Percentiles rank a stretch among this genome's conserved stretches.
Conservation (phyloP, 2,888 invertebrate species). For the Blomia tropicalis region DNA sequence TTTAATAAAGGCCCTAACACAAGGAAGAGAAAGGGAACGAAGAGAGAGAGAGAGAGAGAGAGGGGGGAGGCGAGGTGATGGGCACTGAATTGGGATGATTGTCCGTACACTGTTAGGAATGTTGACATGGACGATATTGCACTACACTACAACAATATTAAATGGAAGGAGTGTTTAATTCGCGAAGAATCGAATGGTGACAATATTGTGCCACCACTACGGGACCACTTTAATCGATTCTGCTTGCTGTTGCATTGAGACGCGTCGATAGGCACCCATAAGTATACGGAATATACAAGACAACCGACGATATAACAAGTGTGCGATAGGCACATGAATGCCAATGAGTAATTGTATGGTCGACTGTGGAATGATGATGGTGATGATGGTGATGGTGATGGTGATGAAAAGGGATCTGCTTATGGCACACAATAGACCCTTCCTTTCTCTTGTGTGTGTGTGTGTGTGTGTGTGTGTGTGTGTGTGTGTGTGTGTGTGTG, state of each 20-base stretch:
- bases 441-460: too few species aligned
- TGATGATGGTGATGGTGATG: too few species aligned
- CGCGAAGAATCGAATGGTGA: neutral
- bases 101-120: neutral
- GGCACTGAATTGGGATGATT: neutral
- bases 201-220: neutral
- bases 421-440: neutral
- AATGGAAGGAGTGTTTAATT: neutral
- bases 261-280: neutral
- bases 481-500: too few species aligned
- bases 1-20: too few species aligned
- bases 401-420: neutral
- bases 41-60: too few species aligned
- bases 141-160: neutral
- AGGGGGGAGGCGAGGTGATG: slow-evolving; percentile 11
- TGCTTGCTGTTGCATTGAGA: neutral
- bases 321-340: slow-evolving; percentile 15
- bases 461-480: too few species aligned
- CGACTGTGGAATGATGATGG: too few species aligned
- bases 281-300: too few species aligned
- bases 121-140: slow-evolving; percentile 10
- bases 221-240: neutral
- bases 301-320: slow-evolving; percentile 11
- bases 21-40: too few species aligned
- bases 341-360: slow-evolving; percentile 4